Percentiles rank a stretch among this genome's conserved stretches.
Evolutionary conservation across 2,113 vertebrate species (phyloP).

Genomic region (Bambusicola thoracicus): DNA sequence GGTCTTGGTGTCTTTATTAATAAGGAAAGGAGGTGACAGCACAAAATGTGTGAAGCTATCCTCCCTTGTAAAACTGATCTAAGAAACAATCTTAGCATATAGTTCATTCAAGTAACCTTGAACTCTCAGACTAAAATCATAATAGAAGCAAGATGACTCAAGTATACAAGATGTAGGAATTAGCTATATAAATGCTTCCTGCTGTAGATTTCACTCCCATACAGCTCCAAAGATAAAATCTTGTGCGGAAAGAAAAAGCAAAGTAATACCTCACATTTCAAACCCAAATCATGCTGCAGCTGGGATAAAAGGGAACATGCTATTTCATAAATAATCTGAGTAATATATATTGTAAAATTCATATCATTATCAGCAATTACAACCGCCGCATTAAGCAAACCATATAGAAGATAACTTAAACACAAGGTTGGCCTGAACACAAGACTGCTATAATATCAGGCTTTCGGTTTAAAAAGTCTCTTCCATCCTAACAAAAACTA

Average conservation of each 20-base stretch:
- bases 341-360: conserved; percentile 24
- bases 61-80: background rate
- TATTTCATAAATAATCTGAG: background rate
- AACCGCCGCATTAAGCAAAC: background rate
- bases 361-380: background rate
- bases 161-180: background rate
- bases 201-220: conserved; percentile 19
- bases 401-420: background rate
- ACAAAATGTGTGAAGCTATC: background rate
- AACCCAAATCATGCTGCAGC: background rate
- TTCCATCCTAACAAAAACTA: conserved; percentile 14
- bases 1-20: background rate
- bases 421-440: background rate
- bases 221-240: conserved; percentile 55
- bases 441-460: background rate
- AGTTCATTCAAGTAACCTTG: conserved; percentile 24
- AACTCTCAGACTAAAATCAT: conserved; percentile 28
- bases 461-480: conserved; percentile 42
- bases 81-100: background rate
- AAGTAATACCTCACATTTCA: background rate
- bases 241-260: conserved; percentile 12
- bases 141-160: conserved; percentile 39
- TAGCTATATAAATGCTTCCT: conserved; percentile 42
- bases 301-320: background rate
- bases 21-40: background rate